Percentiles rank a stretch among this genome's conserved stretches.
phyloP scores from a whole-genome alignment of 2,797 vertebrate species.

The Linurgus olivaceus region DNA sequence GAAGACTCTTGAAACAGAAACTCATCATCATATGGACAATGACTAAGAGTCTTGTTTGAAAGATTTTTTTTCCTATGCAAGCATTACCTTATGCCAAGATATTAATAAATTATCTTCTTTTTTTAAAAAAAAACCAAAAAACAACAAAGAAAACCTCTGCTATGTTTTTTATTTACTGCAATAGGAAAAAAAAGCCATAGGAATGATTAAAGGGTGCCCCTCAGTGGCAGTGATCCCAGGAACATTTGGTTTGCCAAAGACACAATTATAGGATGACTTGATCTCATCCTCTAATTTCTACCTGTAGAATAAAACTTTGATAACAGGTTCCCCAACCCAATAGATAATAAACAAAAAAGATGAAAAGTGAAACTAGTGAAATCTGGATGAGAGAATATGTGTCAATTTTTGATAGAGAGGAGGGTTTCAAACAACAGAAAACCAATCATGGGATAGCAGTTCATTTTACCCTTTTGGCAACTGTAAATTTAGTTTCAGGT shows the following conservation, averaged over 20 bases:
- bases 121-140: background rate
- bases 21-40: background rate
- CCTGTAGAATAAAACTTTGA: background rate
- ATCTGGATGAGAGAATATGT: background rate
- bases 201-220: background rate
- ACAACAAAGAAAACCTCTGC: background rate
- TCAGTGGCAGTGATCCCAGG: background rate
- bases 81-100: background rate
- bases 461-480: background rate
- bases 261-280: background rate
- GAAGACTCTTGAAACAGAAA: background rate
- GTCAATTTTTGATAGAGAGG: background rate
- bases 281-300: background rate
- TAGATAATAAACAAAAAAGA: background rate
- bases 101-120: background rate
- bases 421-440: background rate
- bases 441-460: fast-evolving
- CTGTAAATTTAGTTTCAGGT: background rate
- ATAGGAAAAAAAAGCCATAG: background rate
- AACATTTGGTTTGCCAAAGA: background rate
- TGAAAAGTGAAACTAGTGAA: background rate
- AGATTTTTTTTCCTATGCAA: background rate
- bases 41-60: background rate
- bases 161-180: background rate
- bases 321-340: background rate